Percentiles rank a stretch among this genome's conserved stretches.
phyloP scores from a whole-genome alignment of 2,113 vertebrate genomes.

The Amphiprion percula region DNA sequence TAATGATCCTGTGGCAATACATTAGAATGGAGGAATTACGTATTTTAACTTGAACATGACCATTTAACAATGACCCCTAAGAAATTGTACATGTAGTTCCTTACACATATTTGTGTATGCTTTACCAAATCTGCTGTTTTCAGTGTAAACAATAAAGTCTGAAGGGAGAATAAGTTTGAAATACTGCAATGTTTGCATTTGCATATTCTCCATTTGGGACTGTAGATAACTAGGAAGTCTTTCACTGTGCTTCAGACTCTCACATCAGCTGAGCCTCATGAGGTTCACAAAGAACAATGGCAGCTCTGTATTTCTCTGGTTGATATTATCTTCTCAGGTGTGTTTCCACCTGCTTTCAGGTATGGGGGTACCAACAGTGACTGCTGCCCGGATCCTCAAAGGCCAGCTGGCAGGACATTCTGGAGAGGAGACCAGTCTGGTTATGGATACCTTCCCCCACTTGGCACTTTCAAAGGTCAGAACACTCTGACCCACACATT shows the following conservation, averaged over 20 bases:
- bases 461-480: slow-evolving; percentile 86
- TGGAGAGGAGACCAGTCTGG: slow-evolving; percentile 84
- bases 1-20: neutral
- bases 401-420: slow-evolving; percentile 79
- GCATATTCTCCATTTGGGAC: neutral
- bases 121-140: neutral
- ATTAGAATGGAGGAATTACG: neutral
- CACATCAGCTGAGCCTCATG: slow-evolving; percentile 14
- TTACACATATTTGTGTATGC: neutral
- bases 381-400: slow-evolving; percentile 86
- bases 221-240: slow-evolving; percentile 16
- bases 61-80: neutral
- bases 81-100: too few relatives aligned
- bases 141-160: too few relatives aligned
- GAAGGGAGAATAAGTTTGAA: too few relatives aligned
- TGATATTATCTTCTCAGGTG: slow-evolving; percentile 36
- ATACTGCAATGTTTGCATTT: neutral
- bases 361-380: slow-evolving; percentile 87
- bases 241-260: slow-evolving; percentile 15
- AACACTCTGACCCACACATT: slow-evolving; percentile 11
- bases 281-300: slow-evolving; percentile 20
- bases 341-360: slow-evolving; percentile 73
- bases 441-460: slow-evolving; percentile 87
- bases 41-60: neutral
- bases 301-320: slow-evolving; percentile 1